Evolutionary conservation across 1,140 invertebrate genomes (phyloP).

Genomic region (Tetramorium parvispinum): DNA sequence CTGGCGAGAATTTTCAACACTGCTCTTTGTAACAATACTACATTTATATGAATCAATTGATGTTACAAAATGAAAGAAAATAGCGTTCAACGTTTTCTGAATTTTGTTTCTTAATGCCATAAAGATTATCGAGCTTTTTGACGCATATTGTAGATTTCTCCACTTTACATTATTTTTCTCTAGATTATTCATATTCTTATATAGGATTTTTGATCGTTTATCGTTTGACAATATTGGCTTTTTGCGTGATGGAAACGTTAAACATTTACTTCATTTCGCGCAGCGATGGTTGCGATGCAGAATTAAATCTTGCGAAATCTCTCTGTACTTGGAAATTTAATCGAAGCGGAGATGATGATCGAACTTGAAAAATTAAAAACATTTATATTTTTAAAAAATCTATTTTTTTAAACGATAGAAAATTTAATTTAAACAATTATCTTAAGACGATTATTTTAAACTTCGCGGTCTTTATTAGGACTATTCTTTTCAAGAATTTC

Average conservation of each 20-base stretch:
- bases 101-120: background rate
- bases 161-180: background rate
- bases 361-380: background rate
- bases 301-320: conserved; percentile 6
- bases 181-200: conserved; percentile 11
- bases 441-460: background rate
- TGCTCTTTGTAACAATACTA: background rate
- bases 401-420: background rate
- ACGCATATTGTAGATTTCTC: background rate
- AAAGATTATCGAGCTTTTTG: background rate
- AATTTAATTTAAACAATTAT: background rate
- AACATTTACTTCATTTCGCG: conserved; percentile 54
- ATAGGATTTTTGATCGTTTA: conserved; percentile 28
- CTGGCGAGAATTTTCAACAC: background rate
- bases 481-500: background rate
- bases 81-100: background rate
- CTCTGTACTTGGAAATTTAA: conserved; percentile 12
- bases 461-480: background rate
- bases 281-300: background rate
- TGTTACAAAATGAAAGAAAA: background rate
- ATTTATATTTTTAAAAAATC: background rate
- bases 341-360: background rate
- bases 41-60: background rate
- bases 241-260: conserved; percentile 50
- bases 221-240: conserved; percentile 29